These are phyloP conservation scores for Chalcosyrphus nemorum DNA, from an alignment of 2,888 invertebrate genomes.

Conservation along the genomic window DNA sequence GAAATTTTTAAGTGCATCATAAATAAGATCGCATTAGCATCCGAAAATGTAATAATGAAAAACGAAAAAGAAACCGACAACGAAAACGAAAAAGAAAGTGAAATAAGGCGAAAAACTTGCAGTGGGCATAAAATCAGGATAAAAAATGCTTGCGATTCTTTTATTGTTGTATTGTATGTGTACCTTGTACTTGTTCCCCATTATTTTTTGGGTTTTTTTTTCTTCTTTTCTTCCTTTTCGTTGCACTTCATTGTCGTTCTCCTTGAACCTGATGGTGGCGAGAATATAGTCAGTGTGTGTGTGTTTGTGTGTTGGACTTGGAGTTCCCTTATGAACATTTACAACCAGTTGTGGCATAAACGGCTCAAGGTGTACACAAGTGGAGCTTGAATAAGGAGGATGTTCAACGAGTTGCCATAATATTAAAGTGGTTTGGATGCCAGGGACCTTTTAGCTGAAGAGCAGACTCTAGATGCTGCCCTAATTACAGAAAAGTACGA, in stretches of 20 bases:
- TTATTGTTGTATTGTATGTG: no score
- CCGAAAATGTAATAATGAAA: slow-evolving; percentile 70
- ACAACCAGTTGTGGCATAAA: slow-evolving; percentile 61
- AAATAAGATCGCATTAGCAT: slow-evolving; percentile 75
- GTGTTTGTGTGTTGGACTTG: slow-evolving; percentile 34
- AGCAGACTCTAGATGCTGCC: slow-evolving; percentile 40
- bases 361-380: slow-evolving; percentile 50
- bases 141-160: slow-evolving; percentile 31
- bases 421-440: slow-evolving; percentile 12
- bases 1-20: slow-evolving; percentile 74
- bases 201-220: slow-evolving; percentile 4
- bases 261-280: slow-evolving; percentile 61
- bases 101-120: slow-evolving; percentile 47
- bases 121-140: slow-evolving; percentile 28
- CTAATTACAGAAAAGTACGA: slow-evolving; percentile 36
- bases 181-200: slow-evolving; percentile 44
- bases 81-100: slow-evolving; percentile 54
- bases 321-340: slow-evolving; percentile 49
- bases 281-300: no score
- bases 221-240: slow-evolving; percentile 27
- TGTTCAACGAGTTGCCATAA: slow-evolving; percentile 28
- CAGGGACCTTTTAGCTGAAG: slow-evolving; percentile 6
- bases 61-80: slow-evolving; percentile 12
- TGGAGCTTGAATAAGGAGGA: slow-evolving; percentile 40
- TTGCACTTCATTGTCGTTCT: slow-evolving; percentile 64